These are phyloP conservation scores for Plectus sambesii DNA, from an alignment of 1,140 invertebrate species.

Conservation along the genomic window DNA sequence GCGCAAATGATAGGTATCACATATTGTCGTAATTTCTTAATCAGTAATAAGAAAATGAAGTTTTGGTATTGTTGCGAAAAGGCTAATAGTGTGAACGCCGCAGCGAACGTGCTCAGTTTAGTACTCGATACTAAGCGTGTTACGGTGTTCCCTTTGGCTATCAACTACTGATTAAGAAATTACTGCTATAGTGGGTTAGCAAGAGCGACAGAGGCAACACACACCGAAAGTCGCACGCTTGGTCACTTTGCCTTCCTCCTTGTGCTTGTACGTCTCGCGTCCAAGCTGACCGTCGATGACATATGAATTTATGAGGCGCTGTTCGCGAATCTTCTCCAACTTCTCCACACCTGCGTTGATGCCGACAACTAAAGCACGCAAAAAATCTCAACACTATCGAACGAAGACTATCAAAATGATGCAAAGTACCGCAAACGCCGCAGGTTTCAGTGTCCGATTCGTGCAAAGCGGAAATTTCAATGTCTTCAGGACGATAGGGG, in stretches of 20 bases:
- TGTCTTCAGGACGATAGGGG: slow-evolving; percentile 28
- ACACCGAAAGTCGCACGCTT: slow-evolving; percentile 22
- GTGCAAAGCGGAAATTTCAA: slow-evolving; percentile 31
- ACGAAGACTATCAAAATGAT: no score
- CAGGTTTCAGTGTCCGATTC: slow-evolving; percentile 31
- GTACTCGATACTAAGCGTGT: no score
- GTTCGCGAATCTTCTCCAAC: slow-evolving; percentile 24
- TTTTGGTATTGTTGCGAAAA: no score
- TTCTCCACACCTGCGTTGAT: slow-evolving; percentile 34
- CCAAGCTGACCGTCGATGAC: slow-evolving; percentile 29
- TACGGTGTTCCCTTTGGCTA: no score
- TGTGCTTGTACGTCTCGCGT: slow-evolving; percentile 23
- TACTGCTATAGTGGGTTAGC: no score
- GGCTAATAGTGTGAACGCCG: no score
- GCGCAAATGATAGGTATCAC: no score
- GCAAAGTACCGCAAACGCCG: slow-evolving; percentile 39
- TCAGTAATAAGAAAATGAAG: no score
- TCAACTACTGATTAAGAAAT: no score
- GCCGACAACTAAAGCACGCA: slow-evolving; percentile 31
- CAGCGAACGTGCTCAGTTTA: no score
- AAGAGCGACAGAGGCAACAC: no score
- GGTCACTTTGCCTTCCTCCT: slow-evolving; percentile 26
- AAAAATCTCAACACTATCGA: neutral
- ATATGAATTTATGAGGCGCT: slow-evolving; percentile 36
- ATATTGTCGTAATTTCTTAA: slow-evolving; percentile 1